Evolutionary conservation across 2,113 vertebrate genomes (phyloP), one percentile per base, ranked within the genome.

Genomic region (Eonycteris spelaea): DNA sequence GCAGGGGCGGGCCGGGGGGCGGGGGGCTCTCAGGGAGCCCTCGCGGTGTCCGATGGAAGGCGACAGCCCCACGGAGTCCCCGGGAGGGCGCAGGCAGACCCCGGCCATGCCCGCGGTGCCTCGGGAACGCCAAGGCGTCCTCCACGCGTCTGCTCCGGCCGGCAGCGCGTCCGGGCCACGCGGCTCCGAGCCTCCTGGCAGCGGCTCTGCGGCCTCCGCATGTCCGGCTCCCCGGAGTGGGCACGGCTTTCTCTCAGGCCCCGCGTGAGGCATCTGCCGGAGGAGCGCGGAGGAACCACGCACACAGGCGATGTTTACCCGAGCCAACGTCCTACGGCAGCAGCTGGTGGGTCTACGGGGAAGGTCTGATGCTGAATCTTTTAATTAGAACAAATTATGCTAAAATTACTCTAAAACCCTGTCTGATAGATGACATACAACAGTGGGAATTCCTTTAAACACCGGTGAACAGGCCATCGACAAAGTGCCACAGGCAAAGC

Each of bases 341-440:
- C 91, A 85, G 96, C 91, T 95, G 97, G n/a, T 11, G 84, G 93
- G 94, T 89, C 97, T 74, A 75, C 43, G 19, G 97, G 97, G 96
- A 96, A 90, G 96, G 74, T 84, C 92, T 80, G 95, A 91, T 9
- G 97, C 92, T 16, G 30, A 16, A 74, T 65, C 82, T 95, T 85
- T 95, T 97, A 97, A 97, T 97, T 95, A 97, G 92, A 93, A 96
- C 97, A 96, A 95, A 97, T 97, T 87, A 95, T 85, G 96, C 95
- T 88, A 85, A 92, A 80, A 96, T 92, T 15, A 84, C 74, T 96
- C 71, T 40, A 48, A 91, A 91, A 61, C 79, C 95, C 96, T 13
- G 53, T 67, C 96, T 95, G 95, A 97, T 68, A 63, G 97, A 96
- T 82, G 82, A 59, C 68, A 14, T 18, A 68, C 96, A 95, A 82